phyloP scores from a whole-genome alignment of 2,797 vertebrate genomes.

The Acipenser transmontanus region DNA sequence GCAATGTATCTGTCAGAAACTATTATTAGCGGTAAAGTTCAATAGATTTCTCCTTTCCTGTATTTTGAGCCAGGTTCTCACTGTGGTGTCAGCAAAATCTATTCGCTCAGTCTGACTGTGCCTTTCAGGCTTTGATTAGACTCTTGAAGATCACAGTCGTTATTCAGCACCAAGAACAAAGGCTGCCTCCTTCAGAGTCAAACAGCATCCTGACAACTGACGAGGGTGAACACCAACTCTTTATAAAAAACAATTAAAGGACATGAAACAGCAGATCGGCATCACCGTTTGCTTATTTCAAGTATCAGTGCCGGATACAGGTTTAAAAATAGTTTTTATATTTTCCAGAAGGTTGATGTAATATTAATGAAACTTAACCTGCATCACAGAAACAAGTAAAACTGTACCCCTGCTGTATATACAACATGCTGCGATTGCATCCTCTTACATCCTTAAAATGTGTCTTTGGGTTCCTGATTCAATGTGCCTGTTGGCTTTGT shows the following conservation, averaged over 20 bases:
- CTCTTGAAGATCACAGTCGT: conserved; percentile 27
- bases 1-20: not conserved
- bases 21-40: not conserved
- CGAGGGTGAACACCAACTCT: conserved; percentile 19
- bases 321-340: no score
- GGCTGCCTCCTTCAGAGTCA: conserved; percentile 19
- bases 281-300: no score
- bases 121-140: conserved; percentile 20
- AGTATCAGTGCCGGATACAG: no score
- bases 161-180: conserved; percentile 23
- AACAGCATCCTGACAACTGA: conserved; percentile 23
- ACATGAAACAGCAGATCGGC: no score
- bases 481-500: no score
- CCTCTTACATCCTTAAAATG: no score
- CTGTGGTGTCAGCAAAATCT: conserved; percentile 10
- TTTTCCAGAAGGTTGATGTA: no score
- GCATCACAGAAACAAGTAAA: no score
- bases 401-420: no score
- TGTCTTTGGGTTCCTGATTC: no score
- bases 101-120: conserved; percentile 17
- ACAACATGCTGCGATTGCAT: no score
- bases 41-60: not conserved
- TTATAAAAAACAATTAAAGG: conserved; percentile 2
- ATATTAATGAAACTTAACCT: no score
- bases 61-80: conserved; percentile 2